A percentile compares a stretch with the other conserved stretches of the same genome.
These are phyloP conservation scores for Hydrotaea diabolus DNA, from an alignment of 2,888 invertebrate species.

Conservation along the genomic window DNA sequence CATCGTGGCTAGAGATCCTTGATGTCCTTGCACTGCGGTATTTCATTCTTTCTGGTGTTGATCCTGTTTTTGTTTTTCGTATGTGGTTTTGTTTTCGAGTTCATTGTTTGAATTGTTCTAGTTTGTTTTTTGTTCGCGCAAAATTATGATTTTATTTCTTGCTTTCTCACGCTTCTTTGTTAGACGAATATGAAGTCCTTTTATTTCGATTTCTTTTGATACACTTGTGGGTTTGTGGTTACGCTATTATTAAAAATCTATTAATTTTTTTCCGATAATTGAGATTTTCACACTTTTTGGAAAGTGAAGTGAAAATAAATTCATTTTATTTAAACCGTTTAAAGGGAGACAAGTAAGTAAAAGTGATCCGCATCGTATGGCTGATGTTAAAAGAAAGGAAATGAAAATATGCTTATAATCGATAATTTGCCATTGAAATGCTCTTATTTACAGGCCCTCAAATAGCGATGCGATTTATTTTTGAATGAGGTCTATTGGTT, in stretches of 20 bases:
- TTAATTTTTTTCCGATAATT: constrained; percentile 70
- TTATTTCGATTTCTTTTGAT: constrained; percentile 25
- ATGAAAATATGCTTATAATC: constrained; percentile 26
- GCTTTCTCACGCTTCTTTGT: constrained; percentile 63
- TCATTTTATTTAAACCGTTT: background rate
- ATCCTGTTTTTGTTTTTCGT: constrained; percentile 21
- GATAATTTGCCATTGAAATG: constrained; percentile 19
- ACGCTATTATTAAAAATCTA: constrained; percentile 74
- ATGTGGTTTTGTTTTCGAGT: constrained; percentile 39
- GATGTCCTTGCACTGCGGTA: constrained; percentile 45
- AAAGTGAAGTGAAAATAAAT: background rate
- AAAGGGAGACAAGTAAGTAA: no score
- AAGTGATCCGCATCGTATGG: background rate
- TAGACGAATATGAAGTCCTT: background rate
- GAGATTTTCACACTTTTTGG: constrained; percentile 67
- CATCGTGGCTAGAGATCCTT: background rate
- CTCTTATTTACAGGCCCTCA: no score
- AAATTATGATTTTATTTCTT: constrained; percentile 57
- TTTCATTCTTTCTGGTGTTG: background rate
- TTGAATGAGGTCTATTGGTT: no score
- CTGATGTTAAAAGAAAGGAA: background rate
- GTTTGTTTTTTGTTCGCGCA: constrained; percentile 40
- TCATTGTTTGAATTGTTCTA: constrained; percentile 18
- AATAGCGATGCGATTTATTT: no score
- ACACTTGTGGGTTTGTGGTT: constrained; percentile 54